Base-by-base conservation (phyloP, 2,797 vertebrate genomes). In the Siniperca obscura region DNA sequence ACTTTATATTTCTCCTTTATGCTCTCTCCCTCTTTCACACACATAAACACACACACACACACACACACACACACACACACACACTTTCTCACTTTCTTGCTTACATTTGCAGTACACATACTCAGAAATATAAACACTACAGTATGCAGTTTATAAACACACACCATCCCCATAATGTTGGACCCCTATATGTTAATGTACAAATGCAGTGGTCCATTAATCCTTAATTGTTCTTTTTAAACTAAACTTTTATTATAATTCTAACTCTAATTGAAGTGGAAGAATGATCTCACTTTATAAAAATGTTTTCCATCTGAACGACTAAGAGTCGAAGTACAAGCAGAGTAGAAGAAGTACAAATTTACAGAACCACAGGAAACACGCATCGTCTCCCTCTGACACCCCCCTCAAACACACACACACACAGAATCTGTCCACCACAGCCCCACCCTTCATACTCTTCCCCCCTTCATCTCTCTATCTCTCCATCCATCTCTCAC, bases 401-500 rank as follows among this genome's bases (percentile, higher is more conserved):
- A 57, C 22, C 12, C 34, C n/a, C 44, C 56, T 34, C 22, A 34
- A 22, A 60, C 25, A 55, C 50, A 64, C 53, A 57, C 46, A 67
- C 46, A 67, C 48, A 61, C 44, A 71, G 2, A 30, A 70, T 72
- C 34, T 52, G n/a, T 56, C 36, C 3, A 1, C 38, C 2, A 5
- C 44, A 25, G 64, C 34, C 56, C 55, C 22, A 64, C 53, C 70
- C 53, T 46, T 56, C 21, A 10, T 61, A 21, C 61, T 56, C 25
- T 48, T 70, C 71, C 48, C 7, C 38, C 57, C 13, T 52, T 78
- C 55, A 52, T 82, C 64, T 67, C 75, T 82, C 87, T 89, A 73
- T 93, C 82, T 81, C 56, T 84, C 59, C 77, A 76, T 81, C 80
- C 76, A 85, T 87, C 86, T 66, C 72, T 85, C 83, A 42, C 50